Evolutionary conservation across 1,140 invertebrate species (phyloP).

Genomic region (Heliconius himera): DNA sequence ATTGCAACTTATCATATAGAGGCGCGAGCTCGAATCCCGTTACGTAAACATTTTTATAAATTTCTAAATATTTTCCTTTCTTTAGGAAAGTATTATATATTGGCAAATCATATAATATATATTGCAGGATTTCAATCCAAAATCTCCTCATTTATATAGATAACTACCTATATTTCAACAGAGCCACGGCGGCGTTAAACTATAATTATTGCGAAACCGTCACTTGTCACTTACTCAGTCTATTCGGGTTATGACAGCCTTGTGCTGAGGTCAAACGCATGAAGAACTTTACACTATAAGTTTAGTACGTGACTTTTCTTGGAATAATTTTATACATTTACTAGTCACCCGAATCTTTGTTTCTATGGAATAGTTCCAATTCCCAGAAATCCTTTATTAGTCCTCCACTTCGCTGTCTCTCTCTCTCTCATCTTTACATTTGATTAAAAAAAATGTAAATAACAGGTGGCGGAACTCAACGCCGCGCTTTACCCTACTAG

Average conservation of each 20-base stretch:
- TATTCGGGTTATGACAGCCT: constrained; percentile 12
- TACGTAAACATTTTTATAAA: no score
- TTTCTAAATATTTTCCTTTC: no score
- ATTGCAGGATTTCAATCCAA: not conserved
- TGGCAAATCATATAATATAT: no score
- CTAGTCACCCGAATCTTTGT: not conserved
- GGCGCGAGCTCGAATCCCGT: no score
- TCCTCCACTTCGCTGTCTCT: no score
- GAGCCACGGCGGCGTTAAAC: not conserved
- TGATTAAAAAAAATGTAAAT: no score
- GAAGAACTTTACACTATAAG: not conserved
- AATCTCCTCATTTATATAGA: not conserved
- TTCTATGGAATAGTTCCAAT: not conserved
- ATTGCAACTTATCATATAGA: no score
- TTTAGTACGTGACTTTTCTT: not conserved
- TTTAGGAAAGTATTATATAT: no score
- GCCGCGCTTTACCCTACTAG: no score
- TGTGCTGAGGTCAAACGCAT: not conserved
- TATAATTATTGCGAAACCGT: constrained; percentile 13
- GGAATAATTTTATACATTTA: not conserved
- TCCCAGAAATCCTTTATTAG: not conserved
- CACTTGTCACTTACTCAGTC: constrained; percentile 7
- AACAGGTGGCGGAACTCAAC: no score
- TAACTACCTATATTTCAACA: not conserved
- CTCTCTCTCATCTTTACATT: no score